Evolutionary conservation across 2,888 invertebrate species (phyloP).

Genomic region (Aproaerema taeniolella): DNA sequence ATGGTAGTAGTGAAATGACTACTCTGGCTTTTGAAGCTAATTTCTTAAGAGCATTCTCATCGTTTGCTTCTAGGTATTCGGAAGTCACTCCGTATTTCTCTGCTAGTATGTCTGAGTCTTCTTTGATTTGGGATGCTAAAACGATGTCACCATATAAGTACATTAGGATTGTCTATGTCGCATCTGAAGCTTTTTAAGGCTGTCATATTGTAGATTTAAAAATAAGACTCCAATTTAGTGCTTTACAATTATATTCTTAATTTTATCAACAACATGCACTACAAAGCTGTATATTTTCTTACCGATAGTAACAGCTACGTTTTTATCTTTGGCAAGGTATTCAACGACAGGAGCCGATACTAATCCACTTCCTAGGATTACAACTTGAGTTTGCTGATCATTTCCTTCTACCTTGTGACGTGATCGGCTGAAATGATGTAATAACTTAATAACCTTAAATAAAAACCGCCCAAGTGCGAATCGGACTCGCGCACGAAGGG

Average conservation of each 20-base stretch:
- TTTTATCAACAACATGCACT: too few species aligned
- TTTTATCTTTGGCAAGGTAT: slow-evolving; percentile 90
- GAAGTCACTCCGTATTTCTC: slow-evolving; percentile 87
- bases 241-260: too few species aligned
- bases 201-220: too few species aligned
- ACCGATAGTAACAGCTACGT: slow-evolving; percentile 90
- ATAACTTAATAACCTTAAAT: too few species aligned
- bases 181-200: too few species aligned
- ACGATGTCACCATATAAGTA: too few species aligned
- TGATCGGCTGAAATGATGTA: slow-evolving; percentile 76
- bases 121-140: slow-evolving; percentile 87
- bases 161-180: too few species aligned
- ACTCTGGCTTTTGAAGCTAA: slow-evolving; percentile 86
- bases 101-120: slow-evolving; percentile 92
- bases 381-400: slow-evolving; percentile 82
- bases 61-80: slow-evolving; percentile 88
- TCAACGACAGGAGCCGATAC: slow-evolving; percentile 97
- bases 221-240: too few species aligned
- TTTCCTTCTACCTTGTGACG: slow-evolving; percentile 84
- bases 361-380: slow-evolving; percentile 96
- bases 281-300: too few species aligned
- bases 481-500: too few species aligned
- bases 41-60: slow-evolving; percentile 82
- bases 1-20: slow-evolving; percentile 93
- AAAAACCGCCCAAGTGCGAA: too few species aligned